Base-by-base conservation (phyloP, 2,888 invertebrate species). In the Ectemnius continuus region DNA sequence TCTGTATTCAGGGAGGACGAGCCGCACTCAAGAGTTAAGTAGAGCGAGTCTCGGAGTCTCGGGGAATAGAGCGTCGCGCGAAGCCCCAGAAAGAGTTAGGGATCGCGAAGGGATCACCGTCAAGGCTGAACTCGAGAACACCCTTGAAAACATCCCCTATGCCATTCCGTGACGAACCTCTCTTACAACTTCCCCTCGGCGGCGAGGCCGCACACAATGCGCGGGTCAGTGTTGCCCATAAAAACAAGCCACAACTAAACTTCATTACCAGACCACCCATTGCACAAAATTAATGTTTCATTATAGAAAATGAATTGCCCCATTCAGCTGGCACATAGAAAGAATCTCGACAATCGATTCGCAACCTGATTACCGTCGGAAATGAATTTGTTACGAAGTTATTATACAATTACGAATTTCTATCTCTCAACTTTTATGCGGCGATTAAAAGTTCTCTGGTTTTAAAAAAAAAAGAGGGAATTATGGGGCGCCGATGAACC, bases 371-470 rank as follows among this genome's bases (percentile, higher is more conserved):
- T 36, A 11, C 36, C 36, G 36, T 1, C 4, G 36, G 11, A 36
- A 36, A 36, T 36, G 36, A 36, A 36, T 36, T 36, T 36, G 11
- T 36, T 11, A 11, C 36, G 11, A 36, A 36, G 23, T 23, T 23
- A 23, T 23, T 23, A 23, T 23, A 23, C 23, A 23, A 36, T 11
- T 36, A 36, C 36, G 11, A 36, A 36, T 36, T 36, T 36, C 56
- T 62, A n/a, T 45, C 65, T 28, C 57, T 68, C 65, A 46, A 23
- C 46, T 73, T 58, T 58, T 69, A 66, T 72, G 2, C 13, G 13
- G 52, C 65, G 60, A 70, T 70, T 70, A 71, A 71, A 67, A 28
- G 28, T 56, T 56, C 60, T 4, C 60, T n/a, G 60, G 57, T 36
- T 36, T 28, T 4, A 28, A 28, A 28, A 1, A 36, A 11, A 36